A percentile compares a stretch with the other conserved stretches of the same genome.
These are phyloP conservation scores for Norana najaformis DNA, from an alignment of 2,888 invertebrate species.

Conservation along the genomic window DNA sequence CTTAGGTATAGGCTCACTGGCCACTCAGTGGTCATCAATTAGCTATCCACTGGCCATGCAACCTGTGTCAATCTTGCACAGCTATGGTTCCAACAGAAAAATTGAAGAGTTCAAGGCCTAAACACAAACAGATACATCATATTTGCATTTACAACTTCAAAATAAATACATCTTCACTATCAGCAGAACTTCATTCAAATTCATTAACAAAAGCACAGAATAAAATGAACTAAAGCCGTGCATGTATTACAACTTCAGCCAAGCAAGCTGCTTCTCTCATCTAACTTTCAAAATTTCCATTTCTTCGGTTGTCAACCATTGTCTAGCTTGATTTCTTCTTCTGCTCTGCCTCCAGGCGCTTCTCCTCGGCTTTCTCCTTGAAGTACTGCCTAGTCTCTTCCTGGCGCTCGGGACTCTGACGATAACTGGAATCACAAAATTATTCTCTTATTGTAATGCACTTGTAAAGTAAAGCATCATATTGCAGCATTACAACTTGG, in stretches of 20 bases:
- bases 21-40: neutral
- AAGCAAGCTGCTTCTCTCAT: neutral
- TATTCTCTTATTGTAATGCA: neutral
- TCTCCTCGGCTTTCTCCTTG: conserved; percentile 41
- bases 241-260: neutral
- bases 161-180: neutral
- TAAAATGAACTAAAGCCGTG: neutral
- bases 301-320: neutral
- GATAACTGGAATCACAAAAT: conserved; percentile 39
- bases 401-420: conserved; percentile 39
- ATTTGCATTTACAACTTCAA: neutral
- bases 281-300: neutral
- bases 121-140: neutral
- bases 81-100: neutral
- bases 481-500: neutral
- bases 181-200: neutral
- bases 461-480: neutral
- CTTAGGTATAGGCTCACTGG: too few relatives aligned
- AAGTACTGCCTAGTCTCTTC: conserved; percentile 41
- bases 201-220: neutral
- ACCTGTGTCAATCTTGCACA: neutral
- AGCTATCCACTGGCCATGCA: neutral
- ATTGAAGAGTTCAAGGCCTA: neutral
- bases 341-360: neutral
- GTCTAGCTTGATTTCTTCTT: neutral